phyloP scores from a whole-genome alignment of 2,797 vertebrate genomes.

The Alcedo quadribrachys region DNA sequence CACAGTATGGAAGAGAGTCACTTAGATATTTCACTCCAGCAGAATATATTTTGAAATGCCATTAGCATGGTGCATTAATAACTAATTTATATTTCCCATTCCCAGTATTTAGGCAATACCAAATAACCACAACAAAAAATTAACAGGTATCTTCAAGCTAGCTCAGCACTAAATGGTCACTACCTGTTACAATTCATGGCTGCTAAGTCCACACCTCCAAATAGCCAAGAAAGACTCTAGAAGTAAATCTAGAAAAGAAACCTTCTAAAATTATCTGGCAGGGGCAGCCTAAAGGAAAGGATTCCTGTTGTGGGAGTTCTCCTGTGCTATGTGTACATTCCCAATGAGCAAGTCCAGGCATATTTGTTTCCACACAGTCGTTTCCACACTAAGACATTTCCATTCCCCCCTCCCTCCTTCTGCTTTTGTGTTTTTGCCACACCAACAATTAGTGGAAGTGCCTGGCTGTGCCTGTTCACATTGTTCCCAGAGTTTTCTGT shows the following conservation, averaged over 20 bases:
- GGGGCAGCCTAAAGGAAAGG: not conserved
- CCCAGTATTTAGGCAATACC: not conserved
- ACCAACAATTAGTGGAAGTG: slow-evolving; percentile 73
- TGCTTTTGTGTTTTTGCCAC: slow-evolving; percentile 59
- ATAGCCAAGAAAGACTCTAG: not conserved
- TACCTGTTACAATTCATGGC: not conserved
- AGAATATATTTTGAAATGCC: not conserved
- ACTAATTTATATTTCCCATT: not conserved
- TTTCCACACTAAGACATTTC: slow-evolving; percentile 61
- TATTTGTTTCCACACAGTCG: slow-evolving; percentile 15
- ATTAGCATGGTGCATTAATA: not conserved
- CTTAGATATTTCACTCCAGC: not conserved
- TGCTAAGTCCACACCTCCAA: not conserved
- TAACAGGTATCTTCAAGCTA: not conserved
- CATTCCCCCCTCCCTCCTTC: slow-evolving; percentile 46
- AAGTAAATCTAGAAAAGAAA: not conserved
- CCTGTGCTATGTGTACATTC: not conserved
- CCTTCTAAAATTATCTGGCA: not conserved
- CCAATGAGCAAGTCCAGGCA: slow-evolving; percentile 56
- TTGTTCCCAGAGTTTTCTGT: slow-evolving; percentile 63
- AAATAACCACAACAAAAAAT: not conserved
- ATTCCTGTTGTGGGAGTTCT: slow-evolving; percentile 41
- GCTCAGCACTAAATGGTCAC: not conserved
- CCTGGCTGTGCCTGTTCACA: slow-evolving; percentile 55
- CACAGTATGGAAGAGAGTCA: not conserved